These are phyloP conservation scores for Aratinga solstitialis DNA, from an alignment of 2,797 vertebrate species.

Conservation along the genomic window DNA sequence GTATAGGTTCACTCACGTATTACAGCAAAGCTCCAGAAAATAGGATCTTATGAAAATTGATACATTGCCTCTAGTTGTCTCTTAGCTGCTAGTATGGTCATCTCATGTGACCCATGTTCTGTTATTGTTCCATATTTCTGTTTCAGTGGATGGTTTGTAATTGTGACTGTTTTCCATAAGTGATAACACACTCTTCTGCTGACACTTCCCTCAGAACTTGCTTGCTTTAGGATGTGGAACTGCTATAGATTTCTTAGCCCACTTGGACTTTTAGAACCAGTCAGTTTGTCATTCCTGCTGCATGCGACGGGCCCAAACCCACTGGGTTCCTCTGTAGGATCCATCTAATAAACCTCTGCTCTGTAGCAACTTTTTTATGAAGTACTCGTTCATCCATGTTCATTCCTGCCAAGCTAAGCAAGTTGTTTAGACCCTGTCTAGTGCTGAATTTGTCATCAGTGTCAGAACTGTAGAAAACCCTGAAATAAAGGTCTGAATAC, in stretches of 20 bases:
- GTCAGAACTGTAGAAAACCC: neutral
- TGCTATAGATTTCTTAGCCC: slow-evolving; percentile 44
- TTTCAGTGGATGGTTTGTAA: slow-evolving; percentile 11
- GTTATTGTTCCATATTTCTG: neutral
- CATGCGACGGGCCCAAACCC: neutral
- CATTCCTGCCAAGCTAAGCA: neutral
- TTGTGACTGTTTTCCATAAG: slow-evolving; percentile 19
- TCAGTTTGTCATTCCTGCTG: slow-evolving; percentile 33
- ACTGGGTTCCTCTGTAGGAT: neutral
- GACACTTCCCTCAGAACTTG: neutral
- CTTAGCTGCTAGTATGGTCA: neutral
- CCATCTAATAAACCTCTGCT: neutral
- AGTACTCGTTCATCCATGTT: neutral
- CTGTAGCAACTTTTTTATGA: neutral
- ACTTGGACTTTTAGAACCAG: slow-evolving; percentile 24
- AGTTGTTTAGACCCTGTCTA: neutral
- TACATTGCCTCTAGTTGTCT: neutral
- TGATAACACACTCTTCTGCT: neutral
- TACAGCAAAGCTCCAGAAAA: neutral
- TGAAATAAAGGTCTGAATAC: neutral
- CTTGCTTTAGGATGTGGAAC: neutral
- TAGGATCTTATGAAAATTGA: neutral
- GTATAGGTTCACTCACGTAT: neutral
- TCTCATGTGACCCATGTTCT: neutral
- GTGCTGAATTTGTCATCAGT: neutral